These are phyloP conservation scores for Dasyurus viverrinus DNA, from an alignment of 2,113 vertebrate species.

Conservation along the genomic window DNA sequence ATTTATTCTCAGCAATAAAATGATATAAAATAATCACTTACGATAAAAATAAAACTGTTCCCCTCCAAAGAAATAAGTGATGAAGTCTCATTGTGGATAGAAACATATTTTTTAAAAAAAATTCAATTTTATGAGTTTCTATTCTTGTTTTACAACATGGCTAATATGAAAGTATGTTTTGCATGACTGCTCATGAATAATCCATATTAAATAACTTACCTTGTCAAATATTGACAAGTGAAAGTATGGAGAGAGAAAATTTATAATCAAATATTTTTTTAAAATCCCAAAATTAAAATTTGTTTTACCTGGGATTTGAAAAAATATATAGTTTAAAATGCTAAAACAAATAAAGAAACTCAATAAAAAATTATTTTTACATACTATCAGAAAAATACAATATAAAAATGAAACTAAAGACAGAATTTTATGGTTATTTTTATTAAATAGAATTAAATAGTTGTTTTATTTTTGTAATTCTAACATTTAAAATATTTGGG, in stretches of 20 bases:
- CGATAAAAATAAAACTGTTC: too few relatives aligned
- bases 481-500: not conserved
- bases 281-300: not conserved
- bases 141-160: too few relatives aligned
- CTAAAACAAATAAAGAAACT: too few relatives aligned
- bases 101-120: too few relatives aligned
- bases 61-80: too few relatives aligned
- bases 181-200: not conserved
- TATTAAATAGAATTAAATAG: not conserved
- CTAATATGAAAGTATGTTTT: too few relatives aligned
- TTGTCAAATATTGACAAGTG: not conserved
- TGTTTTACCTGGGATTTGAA: not conserved
- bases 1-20: too few relatives aligned
- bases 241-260: not conserved
- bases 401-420: not conserved
- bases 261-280: not conserved
- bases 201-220: not conserved
- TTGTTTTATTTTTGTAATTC: not conserved
- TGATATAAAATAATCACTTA: too few relatives aligned
- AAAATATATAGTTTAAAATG: not conserved
- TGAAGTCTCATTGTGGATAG: too few relatives aligned
- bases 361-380: not conserved
- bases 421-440: not conserved
- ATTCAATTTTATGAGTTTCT: too few relatives aligned
- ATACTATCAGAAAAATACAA: not conserved